Evolutionary conservation across 2,797 vertebrate species (phyloP).

Genomic region (Selene dorsalis): DNA sequence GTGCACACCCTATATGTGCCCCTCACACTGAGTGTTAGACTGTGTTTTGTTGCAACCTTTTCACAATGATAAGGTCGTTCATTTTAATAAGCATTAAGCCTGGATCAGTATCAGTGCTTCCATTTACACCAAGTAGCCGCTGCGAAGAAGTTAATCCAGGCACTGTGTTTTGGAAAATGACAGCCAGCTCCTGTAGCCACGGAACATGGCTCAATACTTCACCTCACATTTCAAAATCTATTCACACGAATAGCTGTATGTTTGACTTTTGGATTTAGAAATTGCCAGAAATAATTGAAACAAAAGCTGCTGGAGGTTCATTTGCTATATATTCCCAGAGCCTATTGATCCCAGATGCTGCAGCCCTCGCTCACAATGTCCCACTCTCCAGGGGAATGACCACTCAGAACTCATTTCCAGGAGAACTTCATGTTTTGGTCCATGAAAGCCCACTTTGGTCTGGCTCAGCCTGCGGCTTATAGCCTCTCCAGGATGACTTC

Average conservation of each 20-base stretch:
- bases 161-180: conserved; percentile 35
- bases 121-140: conserved; percentile 44
- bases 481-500: conserved; percentile 78
- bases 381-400: conserved; percentile 34
- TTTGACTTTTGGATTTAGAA: conserved; percentile 16
- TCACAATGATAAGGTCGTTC: conserved; percentile 74
- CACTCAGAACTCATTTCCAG: conserved; percentile 19
- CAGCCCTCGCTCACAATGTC: neutral
- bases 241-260: conserved; percentile 3
- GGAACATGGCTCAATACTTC: neutral
- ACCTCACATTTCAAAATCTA: conserved; percentile 22
- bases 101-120: conserved; percentile 76
- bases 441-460: conserved; percentile 78
- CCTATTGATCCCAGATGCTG: neutral
- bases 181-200: neutral
- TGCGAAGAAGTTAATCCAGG: conserved; percentile 73
- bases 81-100: conserved; percentile 79
- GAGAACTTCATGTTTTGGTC: conserved; percentile 48
- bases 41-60: conserved; percentile 60
- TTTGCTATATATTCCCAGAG: neutral
- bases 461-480: conserved; percentile 55
- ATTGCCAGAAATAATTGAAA: conserved; percentile 4
- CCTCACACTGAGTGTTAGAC: conserved; percentile 32
- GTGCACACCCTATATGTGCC: neutral
- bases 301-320: neutral